These are phyloP conservation scores for Ephialtes manifestator DNA, from an alignment of 2,888 invertebrate genomes.

Conservation along the genomic window DNA sequence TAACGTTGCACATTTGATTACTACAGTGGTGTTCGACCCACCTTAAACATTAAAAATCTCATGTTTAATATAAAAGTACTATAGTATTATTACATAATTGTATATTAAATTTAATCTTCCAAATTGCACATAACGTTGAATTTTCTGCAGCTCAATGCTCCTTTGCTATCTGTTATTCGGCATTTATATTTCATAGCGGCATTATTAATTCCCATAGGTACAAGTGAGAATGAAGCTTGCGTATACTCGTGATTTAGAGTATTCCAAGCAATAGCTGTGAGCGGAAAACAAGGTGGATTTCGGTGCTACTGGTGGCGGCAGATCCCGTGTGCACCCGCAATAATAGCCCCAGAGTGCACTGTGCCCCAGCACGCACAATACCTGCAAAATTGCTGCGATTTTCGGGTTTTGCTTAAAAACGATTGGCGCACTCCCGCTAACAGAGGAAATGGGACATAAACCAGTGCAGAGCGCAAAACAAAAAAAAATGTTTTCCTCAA, in stretches of 20 bases:
- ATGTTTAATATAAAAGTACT: too few relatives aligned
- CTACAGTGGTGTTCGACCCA: too few relatives aligned
- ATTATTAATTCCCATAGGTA: slow-evolving; percentile 46
- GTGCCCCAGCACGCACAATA: slow-evolving; percentile 48
- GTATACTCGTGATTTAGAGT: slow-evolving; percentile 5
- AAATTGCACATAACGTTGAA: background rate
- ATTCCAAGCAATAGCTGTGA: slow-evolving; percentile 15
- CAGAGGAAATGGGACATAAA: slow-evolving; percentile 48
- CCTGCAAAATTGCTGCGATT: slow-evolving; percentile 64
- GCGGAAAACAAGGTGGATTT: slow-evolving; percentile 47
- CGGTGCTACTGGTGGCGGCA: slow-evolving; percentile 5
- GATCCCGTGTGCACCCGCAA: slow-evolving; percentile 48
- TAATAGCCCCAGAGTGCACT: slow-evolving; percentile 41
- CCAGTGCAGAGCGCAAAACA: slow-evolving; percentile 1
- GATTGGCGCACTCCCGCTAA: slow-evolving; percentile 31
- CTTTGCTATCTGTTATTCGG: slow-evolving; percentile 5
- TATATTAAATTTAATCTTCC: too few relatives aligned
- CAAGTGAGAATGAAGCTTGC: background rate
- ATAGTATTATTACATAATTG: too few relatives aligned
- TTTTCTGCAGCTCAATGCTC: background rate
- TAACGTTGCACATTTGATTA: too few relatives aligned
- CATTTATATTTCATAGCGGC: slow-evolving; percentile 7
- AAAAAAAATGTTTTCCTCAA: slow-evolving; percentile 3
- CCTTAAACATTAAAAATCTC: too few relatives aligned
- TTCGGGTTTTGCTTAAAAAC: slow-evolving; percentile 59